phyloP scores from a whole-genome alignment of 2,888 invertebrate species.

The Leptinotarsa tumamoca region DNA sequence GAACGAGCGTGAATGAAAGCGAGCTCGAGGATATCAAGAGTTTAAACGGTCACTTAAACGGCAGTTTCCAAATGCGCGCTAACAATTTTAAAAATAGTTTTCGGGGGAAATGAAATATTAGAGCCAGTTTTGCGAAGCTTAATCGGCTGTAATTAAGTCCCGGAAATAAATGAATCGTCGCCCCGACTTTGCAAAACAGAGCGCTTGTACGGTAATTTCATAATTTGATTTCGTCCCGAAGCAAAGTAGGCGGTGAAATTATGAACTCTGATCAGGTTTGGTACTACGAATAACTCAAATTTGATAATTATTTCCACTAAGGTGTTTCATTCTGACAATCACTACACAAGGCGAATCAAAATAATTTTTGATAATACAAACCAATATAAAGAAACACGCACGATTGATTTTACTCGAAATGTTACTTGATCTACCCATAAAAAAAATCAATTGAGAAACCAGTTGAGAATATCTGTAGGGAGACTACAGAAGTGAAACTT shows the following conservation, averaged over 20 bases:
- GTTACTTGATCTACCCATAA: too few relatives aligned
- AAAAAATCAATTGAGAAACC: too few relatives aligned
- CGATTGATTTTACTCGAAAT: too few relatives aligned
- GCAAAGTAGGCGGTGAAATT: not conserved
- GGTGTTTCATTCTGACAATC: too few relatives aligned
- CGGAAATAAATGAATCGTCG: constrained; percentile 25
- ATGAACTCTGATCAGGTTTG: not conserved
- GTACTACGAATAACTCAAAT: too few relatives aligned
- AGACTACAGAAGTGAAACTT: too few relatives aligned
- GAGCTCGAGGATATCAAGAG: constrained; percentile 20
- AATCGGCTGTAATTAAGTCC: constrained; percentile 12
- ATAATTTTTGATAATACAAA: too few relatives aligned
- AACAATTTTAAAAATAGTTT: constrained; percentile 27
- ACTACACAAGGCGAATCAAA: too few relatives aligned
- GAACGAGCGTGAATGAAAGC: constrained; percentile 18
- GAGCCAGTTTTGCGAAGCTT: constrained; percentile 6
- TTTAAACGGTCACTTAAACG: constrained; percentile 21
- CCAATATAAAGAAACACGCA: too few relatives aligned
- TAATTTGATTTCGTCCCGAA: not conserved
- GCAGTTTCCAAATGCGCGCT: constrained; percentile 21
- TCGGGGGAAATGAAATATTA: constrained; percentile 21
- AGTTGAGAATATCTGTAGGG: too few relatives aligned
- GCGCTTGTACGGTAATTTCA: constrained; percentile 4
- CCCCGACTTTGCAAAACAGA: constrained; percentile 15
- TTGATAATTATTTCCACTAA: too few relatives aligned